Conservation (phyloP, 30 jellyfish, hydroid and myxozoan species). For the Cassiopea xamachana region DNA sequence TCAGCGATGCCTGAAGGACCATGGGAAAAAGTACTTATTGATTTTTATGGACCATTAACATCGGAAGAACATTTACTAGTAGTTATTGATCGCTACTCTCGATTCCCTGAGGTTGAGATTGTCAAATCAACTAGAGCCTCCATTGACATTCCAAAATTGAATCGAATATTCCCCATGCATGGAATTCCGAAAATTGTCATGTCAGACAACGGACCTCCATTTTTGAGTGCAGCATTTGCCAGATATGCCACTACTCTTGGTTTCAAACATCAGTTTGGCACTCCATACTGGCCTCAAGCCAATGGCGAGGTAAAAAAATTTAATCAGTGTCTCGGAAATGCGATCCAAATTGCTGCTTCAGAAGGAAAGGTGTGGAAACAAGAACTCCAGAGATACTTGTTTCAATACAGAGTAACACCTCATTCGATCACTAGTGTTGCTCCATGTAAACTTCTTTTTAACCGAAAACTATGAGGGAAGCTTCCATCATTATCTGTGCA, state of each 20-base stretch:
- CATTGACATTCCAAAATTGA: conserved; percentile 28
- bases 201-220: conserved; percentile 66
- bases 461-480: background rate
- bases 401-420: conserved; percentile 49
- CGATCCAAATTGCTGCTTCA: conserved; percentile 28
- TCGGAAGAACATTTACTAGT: background rate
- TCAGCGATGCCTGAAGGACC: conserved; percentile 16
- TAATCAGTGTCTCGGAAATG: conserved; percentile 28
- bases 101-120: conserved; percentile 15
- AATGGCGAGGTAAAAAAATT: conserved; percentile 52
- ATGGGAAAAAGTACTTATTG: conserved; percentile 19
- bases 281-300: conserved; percentile 67
- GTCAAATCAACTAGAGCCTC: conserved; percentile 40
- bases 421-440: conserved; percentile 20
- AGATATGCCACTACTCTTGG: conserved; percentile 38
- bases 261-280: conserved; percentile 13
- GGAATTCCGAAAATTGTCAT: conserved; percentile 21
- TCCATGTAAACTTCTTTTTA: background rate
- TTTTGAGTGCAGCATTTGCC: conserved; percentile 16
- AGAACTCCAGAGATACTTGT: conserved; percentile 34
- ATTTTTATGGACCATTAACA: background rate
- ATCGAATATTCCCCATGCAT: conserved; percentile 32
- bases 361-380: conserved; percentile 58
- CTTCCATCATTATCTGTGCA: background rate
- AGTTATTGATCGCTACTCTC: background rate